Evolutionary conservation across 2,113 vertebrate species (phyloP), one percentile per base, ranked within the genome.

Genomic region (Percopsis transmontana): DNA sequence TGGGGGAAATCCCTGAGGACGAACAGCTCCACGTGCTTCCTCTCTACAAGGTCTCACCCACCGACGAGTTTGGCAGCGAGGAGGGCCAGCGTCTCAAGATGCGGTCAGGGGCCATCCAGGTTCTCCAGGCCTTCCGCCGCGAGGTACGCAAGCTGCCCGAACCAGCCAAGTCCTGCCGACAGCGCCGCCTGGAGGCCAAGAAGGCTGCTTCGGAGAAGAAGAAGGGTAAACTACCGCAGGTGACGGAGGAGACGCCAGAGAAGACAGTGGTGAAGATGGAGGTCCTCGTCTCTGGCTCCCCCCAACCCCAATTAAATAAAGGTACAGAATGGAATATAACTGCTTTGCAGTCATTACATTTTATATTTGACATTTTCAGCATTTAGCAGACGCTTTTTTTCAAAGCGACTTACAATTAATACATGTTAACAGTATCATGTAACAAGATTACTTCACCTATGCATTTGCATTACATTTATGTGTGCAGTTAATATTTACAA

Each of bases 1-100:
- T 97, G 70, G 94, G 94, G 12, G 89, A 88, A 72, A 91, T 97
- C 33, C 96, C 97, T 0, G 95, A 96, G 11, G 97, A 99, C 0
- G 97, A 99, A 77, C 97, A 99, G 62, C 92, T 99, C 65, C 97
- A 99, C 0, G 97, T 99, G 66, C 92, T 99, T 61, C 97, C 97
- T 7, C 94, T 99, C 59, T 99, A 99, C 87, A 97, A 95, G 77
- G 79, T 98, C 71, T 92, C 94, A 64, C 64, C 14, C 60, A 95
- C 94, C 0, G 97, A 99, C 4, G 97, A 99, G 85, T 98, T 96
- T 0, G 97, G 96, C 79, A 98, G 93, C 0, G 95, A 95, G 83
- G 97, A 98, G 84, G 95, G 89, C 70, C 97, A 98, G 85, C 92
- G 89, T 0, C 91, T 91, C 20, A 99, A 99, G 91, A 94, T 99